phyloP scores from a whole-genome alignment of 2,797 vertebrate genomes.

The Echeneis naucrates region DNA sequence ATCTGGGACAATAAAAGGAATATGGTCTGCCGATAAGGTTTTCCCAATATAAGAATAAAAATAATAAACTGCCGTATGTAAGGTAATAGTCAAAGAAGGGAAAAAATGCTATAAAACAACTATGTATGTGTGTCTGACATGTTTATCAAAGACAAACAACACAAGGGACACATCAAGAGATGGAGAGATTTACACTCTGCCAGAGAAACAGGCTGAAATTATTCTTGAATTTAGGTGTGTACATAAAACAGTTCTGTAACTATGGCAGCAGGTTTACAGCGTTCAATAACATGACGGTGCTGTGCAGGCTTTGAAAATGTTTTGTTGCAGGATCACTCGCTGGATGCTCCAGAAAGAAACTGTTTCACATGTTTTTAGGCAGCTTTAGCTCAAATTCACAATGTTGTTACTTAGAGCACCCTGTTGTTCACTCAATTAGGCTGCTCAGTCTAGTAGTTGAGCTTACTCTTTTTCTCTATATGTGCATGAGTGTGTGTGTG shows the following conservation, averaged over 20 bases:
- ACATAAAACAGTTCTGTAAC: constrained; percentile 35
- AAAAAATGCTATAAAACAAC: not conserved
- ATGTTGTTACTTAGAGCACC: constrained; percentile 74
- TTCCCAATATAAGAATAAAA: not conserved
- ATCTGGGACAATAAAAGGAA: too few relatives aligned
- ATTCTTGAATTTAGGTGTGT: too few relatives aligned
- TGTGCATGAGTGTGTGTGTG: constrained; percentile 25
- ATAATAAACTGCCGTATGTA: not conserved
- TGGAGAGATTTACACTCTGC: not conserved
- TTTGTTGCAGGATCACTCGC: constrained; percentile 25
- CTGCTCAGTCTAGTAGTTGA: constrained; percentile 75
- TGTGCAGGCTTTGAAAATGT: not conserved
- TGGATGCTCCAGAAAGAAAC: constrained; percentile 37
- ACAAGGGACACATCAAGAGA: not conserved
- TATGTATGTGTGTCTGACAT: not conserved
- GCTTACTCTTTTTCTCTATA: constrained; percentile 42
- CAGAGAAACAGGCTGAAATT: constrained; percentile 13
- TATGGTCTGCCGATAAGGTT: not conserved
- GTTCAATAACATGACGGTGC: constrained; percentile 34
- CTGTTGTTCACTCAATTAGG: constrained; percentile 88
- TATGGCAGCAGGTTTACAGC: constrained; percentile 32
- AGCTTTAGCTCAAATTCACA: constrained; percentile 71
- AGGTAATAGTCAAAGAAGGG: not conserved
- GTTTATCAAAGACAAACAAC: not conserved
- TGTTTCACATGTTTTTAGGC: constrained; percentile 68